phyloP scores from a whole-genome alignment of 2,888 invertebrate species.

The Melanostoma scalare region DNA sequence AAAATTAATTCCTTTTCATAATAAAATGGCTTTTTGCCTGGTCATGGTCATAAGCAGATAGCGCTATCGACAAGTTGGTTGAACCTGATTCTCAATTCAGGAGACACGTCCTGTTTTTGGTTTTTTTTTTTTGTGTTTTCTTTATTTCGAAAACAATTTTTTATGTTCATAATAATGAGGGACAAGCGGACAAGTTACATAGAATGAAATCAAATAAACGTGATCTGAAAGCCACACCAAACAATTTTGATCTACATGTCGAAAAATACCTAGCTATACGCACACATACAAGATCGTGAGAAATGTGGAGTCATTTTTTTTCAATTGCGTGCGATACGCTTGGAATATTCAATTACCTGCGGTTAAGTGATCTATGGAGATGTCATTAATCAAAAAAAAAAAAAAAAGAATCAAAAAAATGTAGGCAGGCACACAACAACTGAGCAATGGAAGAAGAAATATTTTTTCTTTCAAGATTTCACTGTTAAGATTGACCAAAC shows the following conservation, averaged over 20 bases:
- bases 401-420: conserved; percentile 11
- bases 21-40: conserved; percentile 40
- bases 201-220: conserved; percentile 23
- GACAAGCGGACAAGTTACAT: not conserved
- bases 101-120: conserved; percentile 27
- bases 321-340: conserved; percentile 56
- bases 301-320: conserved; percentile 45
- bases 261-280: conserved; percentile 17
- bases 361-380: conserved; percentile 64
- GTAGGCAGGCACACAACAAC: no score
- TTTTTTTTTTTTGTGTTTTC: no score
- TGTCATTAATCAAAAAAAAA: conserved; percentile 65
- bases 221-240: conserved; percentile 51
- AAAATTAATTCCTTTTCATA: conserved; percentile 48
- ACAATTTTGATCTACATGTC: conserved; percentile 50
- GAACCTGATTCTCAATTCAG: conserved; percentile 42
- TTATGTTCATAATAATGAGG: conserved; percentile 51
- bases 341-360: conserved; percentile 68
- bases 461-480: conserved; percentile 28
- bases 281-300: conserved; percentile 48
- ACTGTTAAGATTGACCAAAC: conserved; percentile 22
- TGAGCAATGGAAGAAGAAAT: conserved; percentile 7
- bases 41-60: conserved; percentile 19
- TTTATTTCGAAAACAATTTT: conserved; percentile 34
- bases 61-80: conserved; percentile 3